Base-by-base conservation (phyloP, 2,888 invertebrate species). In the Tillus elongatus region DNA sequence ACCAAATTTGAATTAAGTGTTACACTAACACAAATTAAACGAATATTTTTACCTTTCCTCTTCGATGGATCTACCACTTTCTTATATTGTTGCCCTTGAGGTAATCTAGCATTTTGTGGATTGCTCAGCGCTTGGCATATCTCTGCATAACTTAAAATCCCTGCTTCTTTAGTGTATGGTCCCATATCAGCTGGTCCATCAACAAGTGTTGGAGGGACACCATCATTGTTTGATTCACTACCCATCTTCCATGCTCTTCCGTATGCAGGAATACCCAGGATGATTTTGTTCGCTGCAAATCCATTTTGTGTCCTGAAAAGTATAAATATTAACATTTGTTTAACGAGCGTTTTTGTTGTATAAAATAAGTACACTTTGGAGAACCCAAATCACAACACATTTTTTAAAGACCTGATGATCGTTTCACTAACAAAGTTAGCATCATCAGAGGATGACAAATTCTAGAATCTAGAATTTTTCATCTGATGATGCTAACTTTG, bases 51-150 rank as follows among this genome's bases (percentile, higher is more conserved):
- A 75, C 76, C 83, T 47, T 81, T 81, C 46, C 84, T 77, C 54
- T 83, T 83, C 49, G 81, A 80, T 8, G 82, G 79, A 57, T 87
- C 87, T 4, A 76, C 73, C 38, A 85, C 79, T 56, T 81, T 79
- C 78, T 75, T 29, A 81, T 65, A 42, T 77, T 74, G 12, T 72
- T 70, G 49, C 72, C 63, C 67, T 74, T 65, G 45, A 73, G 6
- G n/a, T n/a, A 19, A 6, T 6, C n/a, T 19, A 19, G 6, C 62
- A 60, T 70, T 70, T 44, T 72, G 72, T 4, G 79, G 77, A 45
- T 72, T 74, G 29, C 72, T 74, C 15, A 84, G 64, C 54, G 79
- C 79, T 6, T 76, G 70, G 59, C 86, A 87, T 0, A 84, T 75
- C 63, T 87, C 86, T 1, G 81, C 75, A 67, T 84, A 86, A 48